Base-by-base conservation (phyloP, 2,797 vertebrate species). In the Rhinatrema bivittatum region DNA sequence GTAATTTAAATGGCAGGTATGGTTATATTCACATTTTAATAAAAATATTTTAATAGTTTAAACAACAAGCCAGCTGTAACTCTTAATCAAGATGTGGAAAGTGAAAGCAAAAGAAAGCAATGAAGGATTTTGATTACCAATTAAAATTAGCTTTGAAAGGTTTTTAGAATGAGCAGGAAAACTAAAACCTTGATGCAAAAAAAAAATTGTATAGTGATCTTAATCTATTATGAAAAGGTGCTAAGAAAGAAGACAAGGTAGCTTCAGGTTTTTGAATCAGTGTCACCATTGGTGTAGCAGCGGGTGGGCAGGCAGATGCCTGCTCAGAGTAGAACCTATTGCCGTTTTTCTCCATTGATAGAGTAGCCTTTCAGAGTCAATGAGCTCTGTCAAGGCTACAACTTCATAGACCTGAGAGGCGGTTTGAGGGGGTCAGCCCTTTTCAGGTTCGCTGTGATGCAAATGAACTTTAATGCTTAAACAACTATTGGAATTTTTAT, bases 401-500 rank as follows among this genome's bases (percentile, higher is more conserved):
- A 89, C 89, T 90, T 90, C 83, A 89, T 85, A 90, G 74, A 91
- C 88, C 82, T 86, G 87, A 86, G 90, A 91, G 88, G 88, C 91
- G 87, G 88, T 94, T 90, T 89, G 81, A 91, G 85, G 86, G n/a
- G 92, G 91, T 96, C 91, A 93, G 85, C 79, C 86, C 83, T 86
- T 92, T 95, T 95, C 91, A 93, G 82, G 78, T 85, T 84, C 56
- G 87, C 91, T 94, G 91, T 93, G 87, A 97, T 95, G 94, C 93
- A 94, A 97, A 98, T 97, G 91, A 91, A 90, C 84, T 88, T 87
- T 90, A 86, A 81, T 83, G 84, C 92, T 93, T 93, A 93, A 94
- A 95, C 91, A 93, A 95, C 91, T 91, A 91, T 88, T 90, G 88
- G 91, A 97, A 98, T 94, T 95, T 94, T 92, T 93, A 94, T 94